Percentiles rank a stretch among this genome's conserved stretches.
Conservation (phyloP, 2,888 invertebrate species). For the Lapara coniferarum region DNA sequence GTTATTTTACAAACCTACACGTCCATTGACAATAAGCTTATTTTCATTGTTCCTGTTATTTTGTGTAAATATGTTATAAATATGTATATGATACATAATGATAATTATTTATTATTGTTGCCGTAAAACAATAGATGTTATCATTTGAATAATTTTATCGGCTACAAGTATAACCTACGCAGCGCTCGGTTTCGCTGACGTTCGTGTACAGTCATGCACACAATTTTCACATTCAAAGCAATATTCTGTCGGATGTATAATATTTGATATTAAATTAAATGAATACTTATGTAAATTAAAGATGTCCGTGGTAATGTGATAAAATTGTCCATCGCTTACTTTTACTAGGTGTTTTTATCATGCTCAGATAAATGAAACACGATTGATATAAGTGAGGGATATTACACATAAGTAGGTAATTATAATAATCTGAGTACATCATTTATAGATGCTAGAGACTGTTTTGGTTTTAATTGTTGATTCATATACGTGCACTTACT, state of each 20-base stretch:
- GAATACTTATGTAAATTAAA: too few relatives aligned
- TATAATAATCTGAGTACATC: too few relatives aligned
- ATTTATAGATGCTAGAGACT: too few relatives aligned
- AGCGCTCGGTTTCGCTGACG: conserved; percentile 35
- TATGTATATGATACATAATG: conserved; percentile 47
- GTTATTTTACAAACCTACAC: neutral
- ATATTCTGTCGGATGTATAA: neutral
- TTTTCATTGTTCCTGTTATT: conserved; percentile 14
- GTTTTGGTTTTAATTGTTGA: too few relatives aligned
- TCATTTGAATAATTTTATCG: conserved; percentile 82
- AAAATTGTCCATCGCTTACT: too few relatives aligned
- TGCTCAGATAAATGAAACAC: too few relatives aligned
- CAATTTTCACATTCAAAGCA: conserved; percentile 29
- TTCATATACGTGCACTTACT: too few relatives aligned
- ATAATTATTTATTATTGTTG: conserved; percentile 76
- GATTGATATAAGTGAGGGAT: too few relatives aligned
- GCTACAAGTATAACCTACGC: conserved; percentile 71
- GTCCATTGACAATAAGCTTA: neutral
- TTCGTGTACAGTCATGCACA: conserved; percentile 32
- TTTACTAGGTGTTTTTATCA: too few relatives aligned
- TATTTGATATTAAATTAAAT: too few relatives aligned
- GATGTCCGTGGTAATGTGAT: too few relatives aligned
- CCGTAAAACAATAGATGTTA: conserved; percentile 80
- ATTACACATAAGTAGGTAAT: too few relatives aligned
- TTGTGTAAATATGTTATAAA: conserved; percentile 22